Base-by-base conservation (phyloP, 2,797 vertebrate genomes). In the Danio aesculapii region DNA sequence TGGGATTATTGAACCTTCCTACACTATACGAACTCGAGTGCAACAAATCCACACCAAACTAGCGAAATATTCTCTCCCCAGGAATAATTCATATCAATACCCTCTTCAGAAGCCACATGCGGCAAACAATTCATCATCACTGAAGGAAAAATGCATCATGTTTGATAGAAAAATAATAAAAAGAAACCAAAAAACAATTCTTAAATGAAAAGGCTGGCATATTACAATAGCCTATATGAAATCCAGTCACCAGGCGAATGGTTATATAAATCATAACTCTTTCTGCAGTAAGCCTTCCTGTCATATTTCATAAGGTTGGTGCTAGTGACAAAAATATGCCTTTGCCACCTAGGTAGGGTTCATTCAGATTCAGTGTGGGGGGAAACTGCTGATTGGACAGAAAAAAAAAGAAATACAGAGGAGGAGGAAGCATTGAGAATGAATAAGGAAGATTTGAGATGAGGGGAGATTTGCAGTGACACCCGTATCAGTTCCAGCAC, bases 51-150 rank as follows among this genome's bases (percentile, higher is more conserved):
- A 21, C 11, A 62, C 14, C 39, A 46, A 81, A 59, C 43, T 46
- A 47, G 7, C 0, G 2, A 47, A 76, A 30, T 47, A 47, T 75
- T 47, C 59, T 39, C 13, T 62, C 44, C 21, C 46, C n/a, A 10
- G 58, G 21, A 77, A 66, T 57, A 77, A 82, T 77, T 72, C 44
- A 77, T 77, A 82, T 66, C 43, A 50, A 64, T 77, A 55, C 39
- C 39, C 10, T 39, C 21, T 63, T 50, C 50, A 66, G 46, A 74
- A 53, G 19, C 52, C 1, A 7, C 50, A 16, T 21, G 43, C 13
- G 11, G 39, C 16, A 17, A 69, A 78, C 76, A 59, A 69, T 78
- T 78, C 44, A 78, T 77, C 75, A 68, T 47, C 16, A 39, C 64
- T 5, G 44, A 68, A 68, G 53, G 52, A 78, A 58, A 78, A 59